These are phyloP conservation scores for Cyrtorhinus lividipennis DNA, from an alignment of 1,140 invertebrate species.

Conservation along the genomic window DNA sequence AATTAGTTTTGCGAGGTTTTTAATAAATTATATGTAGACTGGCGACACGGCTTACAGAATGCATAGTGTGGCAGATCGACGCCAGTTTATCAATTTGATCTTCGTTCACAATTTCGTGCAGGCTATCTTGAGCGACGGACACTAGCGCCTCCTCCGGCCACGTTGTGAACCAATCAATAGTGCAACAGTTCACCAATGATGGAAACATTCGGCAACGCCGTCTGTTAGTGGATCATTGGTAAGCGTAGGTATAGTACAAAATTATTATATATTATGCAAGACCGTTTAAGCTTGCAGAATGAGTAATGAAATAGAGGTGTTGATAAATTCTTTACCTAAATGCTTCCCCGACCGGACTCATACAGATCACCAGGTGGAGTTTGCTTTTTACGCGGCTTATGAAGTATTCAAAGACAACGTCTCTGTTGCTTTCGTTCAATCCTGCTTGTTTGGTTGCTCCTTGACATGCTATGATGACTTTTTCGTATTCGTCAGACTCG, in stretches of 20 bases:
- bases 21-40: too few relatives aligned
- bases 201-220: conserved; percentile 71
- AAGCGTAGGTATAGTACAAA: conserved; percentile 5
- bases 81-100: conserved; percentile 39
- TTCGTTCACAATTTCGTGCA: conserved; percentile 34
- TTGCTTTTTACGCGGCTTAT: conserved; percentile 63
- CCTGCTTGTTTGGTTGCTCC: conserved; percentile 53
- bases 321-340: conserved; percentile 43
- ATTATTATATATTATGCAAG: too few relatives aligned
- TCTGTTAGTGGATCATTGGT: conserved; percentile 32
- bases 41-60: conserved; percentile 29
- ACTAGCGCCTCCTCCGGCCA: conserved; percentile 80
- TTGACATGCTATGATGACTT: conserved; percentile 54
- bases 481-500: conserved; percentile 70
- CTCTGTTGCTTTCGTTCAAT: conserved; percentile 48
- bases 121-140: conserved; percentile 52
- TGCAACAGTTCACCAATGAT: conserved; percentile 82
- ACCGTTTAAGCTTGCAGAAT: background rate
- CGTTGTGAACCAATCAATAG: conserved; percentile 83
- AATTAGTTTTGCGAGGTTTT: conserved; percentile 7
- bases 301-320: too few relatives aligned
- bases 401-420: conserved; percentile 67
- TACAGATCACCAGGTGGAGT: conserved; percentile 71
- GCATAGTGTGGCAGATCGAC: conserved; percentile 57
- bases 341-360: conserved; percentile 75